phyloP scores from a whole-genome alignment of 64 coral and sea anemone species.

The Montipora cactus region DNA sequence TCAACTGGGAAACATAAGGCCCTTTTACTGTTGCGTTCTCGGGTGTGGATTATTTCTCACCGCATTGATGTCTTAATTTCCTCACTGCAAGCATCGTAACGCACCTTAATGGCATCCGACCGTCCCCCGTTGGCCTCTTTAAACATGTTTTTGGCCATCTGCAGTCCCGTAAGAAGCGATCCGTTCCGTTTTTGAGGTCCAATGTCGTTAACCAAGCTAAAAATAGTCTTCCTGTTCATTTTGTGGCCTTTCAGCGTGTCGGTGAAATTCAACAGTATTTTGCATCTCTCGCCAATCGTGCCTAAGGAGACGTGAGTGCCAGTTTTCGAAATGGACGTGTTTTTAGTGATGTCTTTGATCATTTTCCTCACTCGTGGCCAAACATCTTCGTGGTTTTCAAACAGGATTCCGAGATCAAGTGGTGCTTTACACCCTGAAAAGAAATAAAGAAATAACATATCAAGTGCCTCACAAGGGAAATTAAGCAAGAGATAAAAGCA shows the following conservation, averaged over 20 bases:
- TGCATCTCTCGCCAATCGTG: background rate
- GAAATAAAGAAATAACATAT: background rate
- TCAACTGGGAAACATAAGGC: too few relatives aligned
- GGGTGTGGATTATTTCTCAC: too few relatives aligned
- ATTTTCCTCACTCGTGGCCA: background rate
- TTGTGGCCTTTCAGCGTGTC: background rate
- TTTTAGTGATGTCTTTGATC: background rate
- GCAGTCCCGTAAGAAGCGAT: background rate
- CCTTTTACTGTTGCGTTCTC: too few relatives aligned
- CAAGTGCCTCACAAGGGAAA: too few relatives aligned
- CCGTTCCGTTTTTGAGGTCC: background rate
- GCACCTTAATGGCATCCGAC: conserved; percentile 3
- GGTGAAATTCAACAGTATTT: background rate
- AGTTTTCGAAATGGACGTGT: background rate
- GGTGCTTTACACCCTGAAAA: background rate
- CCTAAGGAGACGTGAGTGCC: background rate
- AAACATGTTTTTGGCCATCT: background rate
- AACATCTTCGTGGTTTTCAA: background rate
- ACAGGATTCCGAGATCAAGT: conserved; percentile 16
- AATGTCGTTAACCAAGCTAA: background rate
- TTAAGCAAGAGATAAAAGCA: too few relatives aligned
- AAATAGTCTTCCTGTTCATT: background rate
- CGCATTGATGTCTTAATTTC: background rate
- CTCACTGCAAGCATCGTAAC: background rate
- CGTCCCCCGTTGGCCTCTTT: background rate